Evolutionary conservation across 1,140 invertebrate species (phyloP).

Genomic region (Conus betulinus): DNA sequence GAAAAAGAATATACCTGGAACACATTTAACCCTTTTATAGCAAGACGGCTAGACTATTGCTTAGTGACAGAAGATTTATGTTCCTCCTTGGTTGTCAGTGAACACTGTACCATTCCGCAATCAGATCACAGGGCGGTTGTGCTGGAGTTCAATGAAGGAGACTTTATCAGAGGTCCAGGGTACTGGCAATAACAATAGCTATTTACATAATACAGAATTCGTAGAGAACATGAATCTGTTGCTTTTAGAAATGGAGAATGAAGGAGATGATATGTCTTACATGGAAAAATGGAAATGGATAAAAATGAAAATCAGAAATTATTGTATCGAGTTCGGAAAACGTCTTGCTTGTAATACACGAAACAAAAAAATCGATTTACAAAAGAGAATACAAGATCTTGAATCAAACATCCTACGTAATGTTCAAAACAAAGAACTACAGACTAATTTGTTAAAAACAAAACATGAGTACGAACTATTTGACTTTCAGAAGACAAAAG

Average conservation of each 20-base stretch:
- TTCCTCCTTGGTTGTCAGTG: neutral
- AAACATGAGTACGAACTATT: neutral
- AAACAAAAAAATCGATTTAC: too few species aligned
- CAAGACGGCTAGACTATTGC: neutral
- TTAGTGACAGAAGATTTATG: slow-evolving; percentile 3
- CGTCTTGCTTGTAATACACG: neutral
- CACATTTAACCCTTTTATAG: neutral
- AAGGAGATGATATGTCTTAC: neutral
- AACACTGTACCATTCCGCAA: neutral
- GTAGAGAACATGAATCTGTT: neutral
- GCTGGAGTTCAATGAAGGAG: neutral
- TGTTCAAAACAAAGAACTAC: neutral
- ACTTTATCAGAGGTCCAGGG: neutral
- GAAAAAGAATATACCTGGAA: neutral
- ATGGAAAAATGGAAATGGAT: neutral
- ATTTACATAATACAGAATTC: neutral
- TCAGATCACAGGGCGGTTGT: neutral
- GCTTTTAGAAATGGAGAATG: neutral
- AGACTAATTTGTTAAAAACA: neutral
- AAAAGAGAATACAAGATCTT: too few species aligned
- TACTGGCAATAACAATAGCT: neutral
- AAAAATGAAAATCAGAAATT: neutral
- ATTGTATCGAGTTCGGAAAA: neutral
- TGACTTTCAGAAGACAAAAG: neutral
- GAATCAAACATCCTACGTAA: too few species aligned